A percentile compares a stretch with the other conserved stretches of the same genome.
Evolutionary conservation across 2,113 vertebrate genomes (phyloP).

Genomic region (Bambusicola thoracicus): DNA sequence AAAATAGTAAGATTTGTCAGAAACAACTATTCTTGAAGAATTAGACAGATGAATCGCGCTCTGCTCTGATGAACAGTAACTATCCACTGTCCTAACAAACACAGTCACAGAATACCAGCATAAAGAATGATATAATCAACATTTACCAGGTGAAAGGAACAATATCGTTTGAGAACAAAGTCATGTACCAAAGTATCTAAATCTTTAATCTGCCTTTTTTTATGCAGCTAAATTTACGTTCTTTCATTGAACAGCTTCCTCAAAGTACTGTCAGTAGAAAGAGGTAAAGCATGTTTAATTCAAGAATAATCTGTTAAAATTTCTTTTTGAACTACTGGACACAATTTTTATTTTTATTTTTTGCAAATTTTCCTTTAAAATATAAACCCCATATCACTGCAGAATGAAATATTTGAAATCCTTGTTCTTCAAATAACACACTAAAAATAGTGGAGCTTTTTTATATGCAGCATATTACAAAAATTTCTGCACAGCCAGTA

Average conservation of each 20-base stretch:
- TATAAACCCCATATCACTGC: neutral
- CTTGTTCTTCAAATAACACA: neutral
- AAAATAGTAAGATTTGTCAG: neutral
- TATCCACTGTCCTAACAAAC: neutral
- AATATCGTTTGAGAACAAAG: neutral
- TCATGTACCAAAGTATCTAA: neutral
- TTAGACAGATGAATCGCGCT: rapidly evolving
- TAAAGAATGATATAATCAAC: neutral
- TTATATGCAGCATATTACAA: neutral
- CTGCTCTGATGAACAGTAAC: neutral
- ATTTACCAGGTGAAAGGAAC: neutral
- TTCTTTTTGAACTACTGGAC: neutral
- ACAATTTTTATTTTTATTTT: neutral
- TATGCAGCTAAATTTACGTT: neutral
- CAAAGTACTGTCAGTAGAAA: neutral
- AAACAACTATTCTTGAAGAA: neutral
- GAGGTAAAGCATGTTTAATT: neutral
- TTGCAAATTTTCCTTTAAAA: neutral
- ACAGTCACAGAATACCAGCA: neutral
- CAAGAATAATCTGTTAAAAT: neutral
- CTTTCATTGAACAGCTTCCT: neutral
- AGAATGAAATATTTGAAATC: neutral
- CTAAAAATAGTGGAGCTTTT: neutral
- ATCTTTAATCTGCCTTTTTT: conserved; percentile 14
- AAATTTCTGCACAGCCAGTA: neutral